phyloP scores from a whole-genome alignment of 2,797 vertebrate genomes.

The Adrianichthys oophorus region DNA sequence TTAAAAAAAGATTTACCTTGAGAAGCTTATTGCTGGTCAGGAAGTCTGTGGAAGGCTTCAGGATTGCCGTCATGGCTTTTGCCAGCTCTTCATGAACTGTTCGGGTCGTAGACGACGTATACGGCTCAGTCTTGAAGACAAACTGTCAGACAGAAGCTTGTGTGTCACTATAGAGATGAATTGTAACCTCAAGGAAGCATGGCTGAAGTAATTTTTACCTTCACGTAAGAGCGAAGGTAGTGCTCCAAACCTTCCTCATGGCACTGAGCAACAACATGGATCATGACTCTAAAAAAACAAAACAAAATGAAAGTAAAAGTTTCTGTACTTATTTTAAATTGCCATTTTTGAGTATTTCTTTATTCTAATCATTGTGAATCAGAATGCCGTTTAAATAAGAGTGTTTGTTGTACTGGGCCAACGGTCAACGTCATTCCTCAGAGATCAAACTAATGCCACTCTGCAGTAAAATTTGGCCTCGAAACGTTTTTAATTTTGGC shows the following conservation, averaged over 20 bases:
- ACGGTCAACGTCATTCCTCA: too few species aligned
- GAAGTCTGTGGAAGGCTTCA: slow-evolving; percentile 97
- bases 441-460: too few species aligned
- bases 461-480: too few species aligned
- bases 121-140: slow-evolving; percentile 91
- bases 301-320: too few species aligned
- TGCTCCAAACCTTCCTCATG: slow-evolving; percentile 96
- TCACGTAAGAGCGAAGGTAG: slow-evolving; percentile 95
- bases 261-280: slow-evolving; percentile 96
- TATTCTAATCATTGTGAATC: too few species aligned
- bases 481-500: too few species aligned
- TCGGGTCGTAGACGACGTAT: slow-evolving; percentile 74
- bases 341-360: too few species aligned
- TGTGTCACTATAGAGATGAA: too few species aligned
- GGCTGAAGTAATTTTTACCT: slow-evolving; percentile 72
- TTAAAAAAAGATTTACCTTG: slow-evolving; percentile 80
- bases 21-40: slow-evolving; percentile 97
- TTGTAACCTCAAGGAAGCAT: too few species aligned
- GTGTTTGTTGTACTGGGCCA: too few species aligned
- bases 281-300: slow-evolving; percentile 85
- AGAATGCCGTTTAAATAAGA: too few species aligned
- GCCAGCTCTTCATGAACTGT: slow-evolving; percentile 93
- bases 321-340: too few species aligned
- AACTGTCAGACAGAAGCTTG: slow-evolving; percentile 73
- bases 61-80: slow-evolving; percentile 95